These are phyloP conservation scores for Tipula lateralis DNA, from an alignment of 2,888 invertebrate species.

Conservation along the genomic window DNA sequence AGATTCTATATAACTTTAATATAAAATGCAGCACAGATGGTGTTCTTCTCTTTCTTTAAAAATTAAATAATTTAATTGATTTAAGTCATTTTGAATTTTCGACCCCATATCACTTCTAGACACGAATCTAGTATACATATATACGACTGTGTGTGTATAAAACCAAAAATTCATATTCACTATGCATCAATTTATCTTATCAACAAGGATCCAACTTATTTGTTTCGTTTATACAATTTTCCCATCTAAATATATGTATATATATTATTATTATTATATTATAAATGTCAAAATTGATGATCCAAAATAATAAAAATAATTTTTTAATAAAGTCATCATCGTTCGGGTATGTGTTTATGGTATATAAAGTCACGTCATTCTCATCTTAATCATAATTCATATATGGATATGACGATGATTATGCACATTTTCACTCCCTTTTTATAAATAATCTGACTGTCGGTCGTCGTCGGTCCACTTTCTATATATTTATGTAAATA, in stretches of 20 bases:
- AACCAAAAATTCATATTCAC: background rate
- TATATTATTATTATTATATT: background rate
- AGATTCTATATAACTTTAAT: background rate
- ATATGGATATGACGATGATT: background rate
- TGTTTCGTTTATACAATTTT: background rate
- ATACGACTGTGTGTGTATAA: background rate
- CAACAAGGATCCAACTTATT: background rate
- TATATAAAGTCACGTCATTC: background rate
- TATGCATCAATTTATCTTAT: slow-evolving; percentile 1
- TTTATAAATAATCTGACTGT: background rate
- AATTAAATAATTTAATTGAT: slow-evolving; percentile 15
- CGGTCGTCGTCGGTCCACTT: background rate
- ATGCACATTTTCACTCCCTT: background rate
- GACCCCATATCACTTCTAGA: background rate
- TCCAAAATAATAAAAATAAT: background rate
- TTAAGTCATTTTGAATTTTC: background rate
- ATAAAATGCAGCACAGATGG: background rate
- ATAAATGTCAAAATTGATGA: slow-evolving; percentile 15
- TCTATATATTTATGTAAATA: slow-evolving; percentile 14
- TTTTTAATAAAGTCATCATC: slow-evolving; percentile 20
- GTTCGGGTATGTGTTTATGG: background rate
- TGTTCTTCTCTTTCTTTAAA: background rate
- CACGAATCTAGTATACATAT: background rate
- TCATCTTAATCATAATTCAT: slow-evolving; percentile 15
- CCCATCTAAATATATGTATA: too few relatives aligned